A percentile compares a stretch with the other conserved stretches of the same genome.
Conservation (phyloP, 2,113 vertebrate genomes). For the Hippocampus comes region DNA sequence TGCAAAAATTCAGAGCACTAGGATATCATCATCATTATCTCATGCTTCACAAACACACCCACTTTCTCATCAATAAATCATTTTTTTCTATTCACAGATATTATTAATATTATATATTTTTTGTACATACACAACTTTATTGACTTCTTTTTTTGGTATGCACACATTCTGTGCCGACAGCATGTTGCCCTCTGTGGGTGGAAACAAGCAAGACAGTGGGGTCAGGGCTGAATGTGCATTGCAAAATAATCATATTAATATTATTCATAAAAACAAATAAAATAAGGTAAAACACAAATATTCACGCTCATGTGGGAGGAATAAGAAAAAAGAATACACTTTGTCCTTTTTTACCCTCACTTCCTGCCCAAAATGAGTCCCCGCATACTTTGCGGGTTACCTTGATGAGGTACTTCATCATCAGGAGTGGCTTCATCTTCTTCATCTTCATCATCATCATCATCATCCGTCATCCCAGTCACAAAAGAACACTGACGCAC, state of each 20-base stretch:
- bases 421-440: neutral
- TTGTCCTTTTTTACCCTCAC: neutral
- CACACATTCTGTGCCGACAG: conserved; percentile 37
- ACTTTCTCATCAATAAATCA: conserved; percentile 1
- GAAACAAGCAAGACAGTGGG: conserved; percentile 44
- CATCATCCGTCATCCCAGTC: neutral
- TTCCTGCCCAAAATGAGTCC: neutral
- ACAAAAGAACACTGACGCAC: neutral
- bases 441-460: neutral
- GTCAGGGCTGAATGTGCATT: conserved; percentile 5
- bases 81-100: conserved; percentile 43
- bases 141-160: conserved; percentile 34
- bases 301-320: conserved; percentile 3
- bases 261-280: conserved; percentile 23
- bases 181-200: conserved; percentile 38
- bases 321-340: neutral
- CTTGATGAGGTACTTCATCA: neutral
- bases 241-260: conserved; percentile 32
- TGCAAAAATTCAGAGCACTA: neutral
- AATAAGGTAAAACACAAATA: neutral
- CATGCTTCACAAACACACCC: conserved; percentile 21
- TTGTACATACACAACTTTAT: conserved; percentile 56
- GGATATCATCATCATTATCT: neutral
- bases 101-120: conserved; percentile 45
- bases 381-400: neutral